Base-by-base conservation (phyloP, 2,888 invertebrate genomes). In the Ditula angustiorana region DNA sequence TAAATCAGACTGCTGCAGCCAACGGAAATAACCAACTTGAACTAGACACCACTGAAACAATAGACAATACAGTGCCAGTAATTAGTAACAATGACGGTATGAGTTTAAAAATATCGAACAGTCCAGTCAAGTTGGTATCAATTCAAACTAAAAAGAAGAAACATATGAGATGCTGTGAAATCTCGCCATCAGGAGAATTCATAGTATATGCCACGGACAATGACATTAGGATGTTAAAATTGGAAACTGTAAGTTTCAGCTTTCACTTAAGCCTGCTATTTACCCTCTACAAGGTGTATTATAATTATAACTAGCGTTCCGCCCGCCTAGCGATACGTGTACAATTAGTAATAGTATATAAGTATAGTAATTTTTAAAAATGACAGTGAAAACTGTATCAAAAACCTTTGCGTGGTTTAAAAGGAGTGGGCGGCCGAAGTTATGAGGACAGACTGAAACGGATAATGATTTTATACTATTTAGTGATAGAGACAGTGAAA, bases 181-280 rank as follows among this genome's bases (percentile, higher is more conserved):
- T 98, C 5, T 96, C 97, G 3, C 94, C 94, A 1, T 94, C 95
- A 79, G 96, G 96, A 0, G 93, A 94, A 67, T 95, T 95, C 87
- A 92, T 98, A 19, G 95, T 96, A 5, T 97, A 97, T 81, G 96
- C 97, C 0, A 97, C 97, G 0, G 89, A 93, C 24, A 92, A 84
- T 55, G 89, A 94, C 62, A 83, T 97, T 26, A 94, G 96, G 61
- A 88, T 98, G 66, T 96, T 96, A 67, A 93, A 94, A 77, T 92
- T 97, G 69, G 92, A 93, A 68, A 86, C 94, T 68, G 95, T 95
- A 77, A 87, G 88, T 85, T 52, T 19, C 16, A n/a, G n/a, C n/a
- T n/a, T n/a, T n/a, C n/a, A n/a, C n/a, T n/a, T n/a, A n/a, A n/a
- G n/a, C n/a, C n/a, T n/a, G n/a, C n/a, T n/a, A n/a, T n/a, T n/a